Evolutionary conservation across 2,888 invertebrate genomes (phyloP), one percentile per base, ranked within the genome.

Genomic region (Lithophane socia): DNA sequence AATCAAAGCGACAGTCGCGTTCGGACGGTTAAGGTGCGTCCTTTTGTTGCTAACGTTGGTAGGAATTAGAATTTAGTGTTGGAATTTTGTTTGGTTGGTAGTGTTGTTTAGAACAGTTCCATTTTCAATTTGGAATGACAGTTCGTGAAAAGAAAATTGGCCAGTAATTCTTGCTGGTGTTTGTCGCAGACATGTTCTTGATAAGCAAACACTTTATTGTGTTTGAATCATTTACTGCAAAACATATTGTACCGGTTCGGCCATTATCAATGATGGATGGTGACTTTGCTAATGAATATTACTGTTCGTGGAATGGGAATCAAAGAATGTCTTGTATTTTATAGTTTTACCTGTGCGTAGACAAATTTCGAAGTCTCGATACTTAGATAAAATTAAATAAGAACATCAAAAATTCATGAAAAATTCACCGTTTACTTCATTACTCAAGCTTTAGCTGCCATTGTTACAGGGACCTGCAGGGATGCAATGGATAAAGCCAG

Each of bases 1-100:
- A 95, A 96, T 96, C 95, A 95, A 94, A 93, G 91, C 87, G 90
- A 87, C 86, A 82, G 87, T 80, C 86, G 77, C 84, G 85, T 89
- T 83, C 86, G 88, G 79, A 83, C 76, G 77, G 87, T 84, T 85
- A 84, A 75, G 85, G 88, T 89, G 90, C 87, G 87, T 78, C 77
- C 73, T 86, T 88, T 90, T 87, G 80, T 72, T 75, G 29, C 73
- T 73, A 74, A 75, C 49, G 70, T 75, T 80, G 60, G 73, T 37
- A 71, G 65, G 65, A 71, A n/a, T 64, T 66, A 83, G 83, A 60
- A 73, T 79, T 83, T 86, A 54, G 65, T 67, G 56, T 60, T 69
- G 49, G 24, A 73, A n/a, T 86, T 75, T 83, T 75, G 71, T 73
- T 77, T 0, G 10, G 60, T 72, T 68, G 47, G 74, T 37, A 49